Conservation (phyloP, 2,888 invertebrate species). For the Hoplodrina blanda region DNA sequence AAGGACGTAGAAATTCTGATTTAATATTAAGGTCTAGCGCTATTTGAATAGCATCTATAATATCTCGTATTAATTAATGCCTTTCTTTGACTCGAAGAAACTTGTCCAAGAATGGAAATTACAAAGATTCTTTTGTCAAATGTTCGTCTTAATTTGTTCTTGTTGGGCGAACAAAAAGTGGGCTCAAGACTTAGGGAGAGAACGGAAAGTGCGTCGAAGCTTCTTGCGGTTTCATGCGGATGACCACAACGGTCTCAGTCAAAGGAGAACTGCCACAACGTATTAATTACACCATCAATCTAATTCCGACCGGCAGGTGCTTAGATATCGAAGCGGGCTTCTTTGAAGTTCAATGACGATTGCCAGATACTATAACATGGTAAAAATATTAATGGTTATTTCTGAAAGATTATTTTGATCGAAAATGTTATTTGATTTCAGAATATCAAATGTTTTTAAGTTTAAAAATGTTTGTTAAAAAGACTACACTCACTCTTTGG, state of each 20-base stretch:
- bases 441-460: not conserved
- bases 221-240: constrained; percentile 44
- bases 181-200: not conserved
- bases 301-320: constrained; percentile 35
- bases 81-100: constrained; percentile 53
- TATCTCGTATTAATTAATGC: constrained; percentile 57
- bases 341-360: constrained; percentile 46
- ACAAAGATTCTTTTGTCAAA: constrained; percentile 34
- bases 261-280: constrained; percentile 41
- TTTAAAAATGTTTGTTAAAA: not conserved
- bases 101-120: constrained; percentile 43
- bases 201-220: constrained; percentile 19
- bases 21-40: constrained; percentile 57
- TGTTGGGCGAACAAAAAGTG: constrained; percentile 24
- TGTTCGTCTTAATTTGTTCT: constrained; percentile 31
- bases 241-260: constrained; percentile 54
- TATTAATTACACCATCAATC: constrained; percentile 58
- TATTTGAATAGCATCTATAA: constrained; percentile 57
- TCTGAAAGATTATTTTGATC: constrained; percentile 19
- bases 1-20: constrained; percentile 62
- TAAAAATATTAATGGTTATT: constrained; percentile 11
- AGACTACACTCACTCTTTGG: too few relatives aligned
- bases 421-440: constrained; percentile 1
- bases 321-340: constrained; percentile 30
- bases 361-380: constrained; percentile 39